Conservation (phyloP, 2,113 vertebrate species). For the Actenoides hombroni region DNA sequence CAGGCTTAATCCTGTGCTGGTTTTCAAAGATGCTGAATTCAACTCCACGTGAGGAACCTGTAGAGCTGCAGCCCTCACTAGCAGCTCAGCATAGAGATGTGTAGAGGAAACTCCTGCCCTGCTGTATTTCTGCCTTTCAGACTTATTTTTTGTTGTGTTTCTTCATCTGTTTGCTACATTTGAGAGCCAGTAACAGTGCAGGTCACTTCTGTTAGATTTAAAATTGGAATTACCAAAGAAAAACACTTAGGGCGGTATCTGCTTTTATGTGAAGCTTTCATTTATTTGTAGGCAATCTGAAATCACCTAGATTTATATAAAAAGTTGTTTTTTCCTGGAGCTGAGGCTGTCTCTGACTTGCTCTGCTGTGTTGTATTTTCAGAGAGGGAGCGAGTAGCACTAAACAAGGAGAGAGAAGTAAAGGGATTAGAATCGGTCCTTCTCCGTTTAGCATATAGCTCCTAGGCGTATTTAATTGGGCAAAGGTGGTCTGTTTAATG, state of each 20-base stretch:
- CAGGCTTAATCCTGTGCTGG: neutral
- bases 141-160: neutral
- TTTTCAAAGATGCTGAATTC: neutral
- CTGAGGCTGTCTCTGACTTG: neutral
- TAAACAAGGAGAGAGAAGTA: neutral
- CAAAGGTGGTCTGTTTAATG: neutral
- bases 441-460: neutral
- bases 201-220: neutral
- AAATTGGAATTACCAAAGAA: neutral
- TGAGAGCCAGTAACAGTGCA: neutral
- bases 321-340: neutral
- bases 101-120: neutral
- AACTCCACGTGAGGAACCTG: neutral
- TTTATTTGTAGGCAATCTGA: neutral
- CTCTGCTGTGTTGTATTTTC: neutral
- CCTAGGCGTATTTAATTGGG: neutral
- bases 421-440: neutral
- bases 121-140: neutral
- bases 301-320: neutral
- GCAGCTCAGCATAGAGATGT: neutral
- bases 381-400: neutral
- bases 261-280: neutral
- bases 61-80: neutral
- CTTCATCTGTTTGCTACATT: neutral
- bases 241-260: neutral